Conservation (phyloP, 2,888 invertebrate genomes). For the Eulithis testata region DNA sequence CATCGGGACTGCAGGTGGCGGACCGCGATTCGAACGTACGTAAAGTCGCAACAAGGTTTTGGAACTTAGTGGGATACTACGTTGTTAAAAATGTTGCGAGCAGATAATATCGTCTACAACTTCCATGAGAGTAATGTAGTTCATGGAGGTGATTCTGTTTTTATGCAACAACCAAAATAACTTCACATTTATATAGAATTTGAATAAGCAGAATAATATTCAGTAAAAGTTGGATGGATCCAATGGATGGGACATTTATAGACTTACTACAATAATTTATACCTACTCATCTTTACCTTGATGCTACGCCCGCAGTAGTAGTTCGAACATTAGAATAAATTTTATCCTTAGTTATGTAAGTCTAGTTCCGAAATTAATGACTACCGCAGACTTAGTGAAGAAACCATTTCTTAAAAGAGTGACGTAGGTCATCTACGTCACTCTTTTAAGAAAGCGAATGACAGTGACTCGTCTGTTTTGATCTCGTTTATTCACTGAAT, state of each 20-base stretch:
- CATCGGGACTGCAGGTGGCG: no score
- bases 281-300: no score
- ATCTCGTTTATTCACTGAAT: not conserved
- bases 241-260: slow-evolving; percentile 23
- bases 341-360: not conserved
- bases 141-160: no score
- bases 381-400: slow-evolving; percentile 5
- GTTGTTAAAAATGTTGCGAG: no score
- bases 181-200: not conserved
- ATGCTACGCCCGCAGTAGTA: not conserved
- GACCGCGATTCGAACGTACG: no score
- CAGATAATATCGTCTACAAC: no score
- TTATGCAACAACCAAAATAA: not conserved
- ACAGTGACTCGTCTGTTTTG: not conserved
- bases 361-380: not conserved
- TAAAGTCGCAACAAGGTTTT: no score
- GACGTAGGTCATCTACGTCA: no score
- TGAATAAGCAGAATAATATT: not conserved
- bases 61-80: no score
- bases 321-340: not conserved
- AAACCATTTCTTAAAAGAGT: no score
- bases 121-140: no score
- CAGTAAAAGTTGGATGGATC: slow-evolving; percentile 19
- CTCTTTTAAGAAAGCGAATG: not conserved
- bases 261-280: not conserved